A percentile compares a stretch with the other conserved stretches of the same genome.
Evolutionary conservation across 2,797 vertebrate species (phyloP).

Genomic region (Furcifer pardalis): DNA sequence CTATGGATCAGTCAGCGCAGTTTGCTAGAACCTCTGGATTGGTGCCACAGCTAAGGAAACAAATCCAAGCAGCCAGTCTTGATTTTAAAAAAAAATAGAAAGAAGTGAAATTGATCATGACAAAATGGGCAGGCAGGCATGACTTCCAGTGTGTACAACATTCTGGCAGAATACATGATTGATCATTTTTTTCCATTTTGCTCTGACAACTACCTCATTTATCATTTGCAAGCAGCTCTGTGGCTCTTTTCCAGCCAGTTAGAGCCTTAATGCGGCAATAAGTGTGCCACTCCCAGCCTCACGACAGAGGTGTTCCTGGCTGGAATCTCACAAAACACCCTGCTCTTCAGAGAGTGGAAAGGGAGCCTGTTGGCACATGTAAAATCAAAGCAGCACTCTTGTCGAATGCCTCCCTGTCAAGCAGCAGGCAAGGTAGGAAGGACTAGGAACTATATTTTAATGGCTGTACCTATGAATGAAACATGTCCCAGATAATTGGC

Average conservation of each 20-base stretch:
- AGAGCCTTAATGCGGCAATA: conserved; percentile 26
- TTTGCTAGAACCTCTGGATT: not conserved
- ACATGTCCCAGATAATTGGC: not conserved
- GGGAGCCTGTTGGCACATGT: not conserved
- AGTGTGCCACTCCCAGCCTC: conserved; percentile 32
- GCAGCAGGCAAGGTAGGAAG: not conserved
- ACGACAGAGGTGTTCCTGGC: conserved; percentile 11
- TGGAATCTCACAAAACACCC: conserved; percentile 37
- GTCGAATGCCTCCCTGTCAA: not conserved
- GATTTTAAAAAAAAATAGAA: not conserved
- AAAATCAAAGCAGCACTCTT: conserved; percentile 31
- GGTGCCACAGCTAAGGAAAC: conserved; percentile 9
- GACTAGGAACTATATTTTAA: not conserved
- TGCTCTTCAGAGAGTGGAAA: conserved; percentile 17
- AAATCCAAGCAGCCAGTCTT: not conserved
- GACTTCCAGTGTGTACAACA: conserved; percentile 35
- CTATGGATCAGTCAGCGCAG: not conserved
- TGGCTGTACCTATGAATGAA: not conserved
- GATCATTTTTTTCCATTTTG: conserved; percentile 52
- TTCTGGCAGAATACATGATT: not conserved
- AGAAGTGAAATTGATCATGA: not conserved
- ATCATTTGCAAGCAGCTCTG: conserved; percentile 45
- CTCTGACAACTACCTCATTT: conserved; percentile 53
- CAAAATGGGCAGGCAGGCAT: conserved; percentile 5
- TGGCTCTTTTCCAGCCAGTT: conserved; percentile 56